Base-by-base conservation (phyloP, 2,888 invertebrate genomes). In the Nasonia oneida region DNA sequence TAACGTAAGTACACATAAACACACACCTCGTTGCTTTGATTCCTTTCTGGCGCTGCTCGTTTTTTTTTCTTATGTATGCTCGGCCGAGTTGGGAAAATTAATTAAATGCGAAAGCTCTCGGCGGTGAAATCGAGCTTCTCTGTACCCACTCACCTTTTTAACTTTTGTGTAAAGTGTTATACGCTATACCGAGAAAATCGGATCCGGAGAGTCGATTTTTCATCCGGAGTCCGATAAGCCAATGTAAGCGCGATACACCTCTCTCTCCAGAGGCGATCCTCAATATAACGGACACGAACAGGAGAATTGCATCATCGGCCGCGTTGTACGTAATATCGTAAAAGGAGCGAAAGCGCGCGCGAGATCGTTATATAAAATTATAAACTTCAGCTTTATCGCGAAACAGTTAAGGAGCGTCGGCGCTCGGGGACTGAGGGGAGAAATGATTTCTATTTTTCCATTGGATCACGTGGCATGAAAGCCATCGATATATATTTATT, bases 361-460 rank as follows among this genome's bases (percentile, higher is more conserved):
- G 53, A 53, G 53, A 18, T 53, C 8, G 18, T 3, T 15, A 6
- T 64, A 64, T 29, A 29, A 64, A 64, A 64, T 64, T 64, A 64
- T 64, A 64, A 64, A 64, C 23, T 64, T 29, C 61, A 10, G 12
- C 23, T 64, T 64, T 64, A 64, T 64, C 23, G 23, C 23, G 18
- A 6, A 64, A 64, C 23, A 64, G 64, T 64, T 64, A 64, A 10
- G 15, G 18, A 53, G 18, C n/a, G 23, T 23, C 5, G 4, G 61
- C 23, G 23, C 2, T 29, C 29, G 18, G 10, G 12, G 10, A 6
- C 57, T 0, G 18, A 15, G 1, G 57, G 6, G n/a, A 57, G 5
- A 57, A 57, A 57, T 15, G 4, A 74, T 53, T 76, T 77, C 39
- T 77, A 77, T 64, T 77, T 75, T 50, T 50, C 50, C n/a, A 50